These are phyloP conservation scores for Hermodice carunculata DNA, from an alignment of 2,888 invertebrate genomes.

Conservation along the genomic window DNA sequence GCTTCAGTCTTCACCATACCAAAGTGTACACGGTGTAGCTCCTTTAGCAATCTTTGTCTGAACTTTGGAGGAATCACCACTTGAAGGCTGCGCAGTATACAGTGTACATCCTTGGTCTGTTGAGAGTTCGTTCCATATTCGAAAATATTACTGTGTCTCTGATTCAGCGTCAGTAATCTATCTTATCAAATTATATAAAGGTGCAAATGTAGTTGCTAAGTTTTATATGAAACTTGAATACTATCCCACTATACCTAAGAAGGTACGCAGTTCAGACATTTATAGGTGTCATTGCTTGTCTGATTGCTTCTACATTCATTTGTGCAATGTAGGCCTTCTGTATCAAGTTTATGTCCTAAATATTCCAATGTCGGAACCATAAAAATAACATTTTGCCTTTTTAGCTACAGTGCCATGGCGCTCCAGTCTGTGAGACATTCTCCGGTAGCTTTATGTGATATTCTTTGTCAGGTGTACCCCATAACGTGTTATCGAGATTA, in stretches of 20 bases:
- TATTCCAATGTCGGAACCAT: neutral
- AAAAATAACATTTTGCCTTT: too few relatives aligned
- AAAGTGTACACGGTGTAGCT: neutral
- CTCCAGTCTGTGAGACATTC: too few relatives aligned
- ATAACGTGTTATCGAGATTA: too few relatives aligned
- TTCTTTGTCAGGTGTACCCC: too few relatives aligned
- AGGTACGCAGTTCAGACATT: neutral
- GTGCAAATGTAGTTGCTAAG: neutral
- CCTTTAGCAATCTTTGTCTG: neutral
- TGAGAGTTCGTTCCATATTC: neutral
- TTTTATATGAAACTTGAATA: neutral
- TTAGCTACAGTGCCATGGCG: too few relatives aligned
- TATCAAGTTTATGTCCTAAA: constrained; percentile 1
- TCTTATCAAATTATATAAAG: neutral
- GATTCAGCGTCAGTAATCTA: neutral
- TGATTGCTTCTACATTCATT: neutral
- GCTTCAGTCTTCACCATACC: neutral
- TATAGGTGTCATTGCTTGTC: neutral
- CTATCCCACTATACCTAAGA: neutral
- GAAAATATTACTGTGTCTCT: neutral
- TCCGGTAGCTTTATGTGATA: too few relatives aligned
- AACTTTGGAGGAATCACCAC: neutral
- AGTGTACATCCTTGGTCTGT: neutral
- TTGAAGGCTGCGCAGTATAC: neutral
- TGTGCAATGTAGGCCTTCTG: neutral